These are phyloP conservation scores for Sipha maydis DNA, from an alignment of 2,888 invertebrate genomes.

Conservation along the genomic window DNA sequence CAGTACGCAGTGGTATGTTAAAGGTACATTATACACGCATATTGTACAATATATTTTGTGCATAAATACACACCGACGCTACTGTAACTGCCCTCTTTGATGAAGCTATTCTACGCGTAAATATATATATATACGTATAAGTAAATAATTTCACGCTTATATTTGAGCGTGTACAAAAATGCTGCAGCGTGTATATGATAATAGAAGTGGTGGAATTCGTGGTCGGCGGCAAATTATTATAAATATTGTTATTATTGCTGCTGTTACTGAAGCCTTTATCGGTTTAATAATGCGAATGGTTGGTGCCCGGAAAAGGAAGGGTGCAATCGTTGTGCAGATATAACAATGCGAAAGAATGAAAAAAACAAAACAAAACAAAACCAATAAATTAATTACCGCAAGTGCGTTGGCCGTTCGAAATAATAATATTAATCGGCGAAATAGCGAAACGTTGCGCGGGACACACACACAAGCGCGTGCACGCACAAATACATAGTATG, in stretches of 20 bases:
- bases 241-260: not conserved
- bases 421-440: slow-evolving; percentile 33
- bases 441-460: slow-evolving; percentile 15
- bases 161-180: too few relatives aligned
- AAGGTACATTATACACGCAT: too few relatives aligned
- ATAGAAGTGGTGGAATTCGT: not conserved
- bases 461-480: not conserved
- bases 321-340: not conserved
- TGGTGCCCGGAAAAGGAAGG: too few relatives aligned
- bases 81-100: too few relatives aligned
- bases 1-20: too few relatives aligned
- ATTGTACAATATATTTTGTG: too few relatives aligned
- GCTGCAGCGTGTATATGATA: too few relatives aligned
- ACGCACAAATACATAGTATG: not conserved
- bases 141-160: too few relatives aligned
- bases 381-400: slow-evolving; percentile 38
- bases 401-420: not conserved
- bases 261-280: not conserved
- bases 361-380: not conserved
- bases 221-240: not conserved
- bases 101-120: too few relatives aligned
- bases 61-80: too few relatives aligned
- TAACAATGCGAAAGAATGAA: not conserved
- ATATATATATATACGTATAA: too few relatives aligned
- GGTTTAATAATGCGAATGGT: not conserved